phyloP scores from a whole-genome alignment of 2,113 vertebrate genomes.

The Cololabis saira region DNA sequence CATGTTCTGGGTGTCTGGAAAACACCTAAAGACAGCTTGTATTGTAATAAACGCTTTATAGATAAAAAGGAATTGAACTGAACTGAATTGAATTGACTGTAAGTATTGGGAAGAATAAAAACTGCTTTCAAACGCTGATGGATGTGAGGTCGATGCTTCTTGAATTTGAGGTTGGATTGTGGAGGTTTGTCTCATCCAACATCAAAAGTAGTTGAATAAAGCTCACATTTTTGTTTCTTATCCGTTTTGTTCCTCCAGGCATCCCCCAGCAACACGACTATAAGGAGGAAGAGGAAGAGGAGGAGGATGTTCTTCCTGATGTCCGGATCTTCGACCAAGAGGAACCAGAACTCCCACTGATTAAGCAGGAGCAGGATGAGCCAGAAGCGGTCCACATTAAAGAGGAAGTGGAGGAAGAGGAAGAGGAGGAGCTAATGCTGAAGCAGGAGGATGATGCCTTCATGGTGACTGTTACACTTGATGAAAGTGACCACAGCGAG shows the following conservation, averaged over 20 bases:
- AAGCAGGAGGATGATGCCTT: slow-evolving; percentile 3
- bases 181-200: too few relatives aligned
- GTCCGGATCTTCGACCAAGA: not conserved
- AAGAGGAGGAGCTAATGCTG: not conserved
- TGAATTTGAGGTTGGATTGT: too few relatives aligned
- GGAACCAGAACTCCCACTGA: not conserved
- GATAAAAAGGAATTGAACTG: too few relatives aligned
- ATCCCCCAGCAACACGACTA: not conserved
- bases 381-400: not conserved
- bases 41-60: too few relatives aligned
- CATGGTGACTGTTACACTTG: not conserved
- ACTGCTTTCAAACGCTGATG: too few relatives aligned
- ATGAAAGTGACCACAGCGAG: not conserved
- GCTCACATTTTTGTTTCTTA: not conserved
- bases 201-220: too few relatives aligned
- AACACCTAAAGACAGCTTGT: too few relatives aligned
- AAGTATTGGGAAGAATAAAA: too few relatives aligned
- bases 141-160: too few relatives aligned
- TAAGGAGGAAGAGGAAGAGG: not conserved
- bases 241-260: not conserved
- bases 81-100: too few relatives aligned
- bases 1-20: too few relatives aligned
- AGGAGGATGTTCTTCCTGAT: not conserved
- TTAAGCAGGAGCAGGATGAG: not conserved
- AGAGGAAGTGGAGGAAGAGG: not conserved